These are phyloP conservation scores for Phacellophora camtschatica DNA, from an alignment of 30 jellyfish, hydroid and myxozoan species.

Conservation along the genomic window DNA sequence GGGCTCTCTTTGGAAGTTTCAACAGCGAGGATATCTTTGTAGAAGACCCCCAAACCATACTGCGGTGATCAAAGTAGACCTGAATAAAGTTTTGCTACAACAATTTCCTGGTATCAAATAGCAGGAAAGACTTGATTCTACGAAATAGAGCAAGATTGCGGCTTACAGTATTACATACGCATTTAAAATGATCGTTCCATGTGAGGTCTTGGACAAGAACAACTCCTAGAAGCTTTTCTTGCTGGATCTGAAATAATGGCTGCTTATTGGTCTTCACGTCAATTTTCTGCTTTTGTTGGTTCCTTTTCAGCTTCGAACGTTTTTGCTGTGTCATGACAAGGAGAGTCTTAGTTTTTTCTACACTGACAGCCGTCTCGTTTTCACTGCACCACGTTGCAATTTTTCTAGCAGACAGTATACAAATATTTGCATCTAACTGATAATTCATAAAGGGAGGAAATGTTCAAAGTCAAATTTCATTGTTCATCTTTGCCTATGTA, in stretches of 20 bases:
- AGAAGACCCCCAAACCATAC: background rate
- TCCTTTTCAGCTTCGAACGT: slow-evolving; percentile 16
- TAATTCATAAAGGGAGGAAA: too few relatives aligned
- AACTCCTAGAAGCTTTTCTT: too few relatives aligned
- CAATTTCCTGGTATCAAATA: background rate
- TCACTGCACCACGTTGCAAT: slow-evolving; percentile 18
- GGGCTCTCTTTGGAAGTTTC: background rate
- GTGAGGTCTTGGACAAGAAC: too few relatives aligned
- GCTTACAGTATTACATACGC: too few relatives aligned
- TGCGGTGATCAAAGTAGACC: background rate
- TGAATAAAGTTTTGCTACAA: background rate
- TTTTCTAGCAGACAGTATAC: slow-evolving; percentile 6
- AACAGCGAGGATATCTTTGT: background rate
- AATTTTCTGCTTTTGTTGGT: slow-evolving; percentile 5
- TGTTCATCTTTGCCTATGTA: too few relatives aligned
- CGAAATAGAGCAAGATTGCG: too few relatives aligned
- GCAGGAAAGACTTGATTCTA: background rate
- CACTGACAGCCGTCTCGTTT: slow-evolving; percentile 33
- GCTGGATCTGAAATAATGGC: background rate
- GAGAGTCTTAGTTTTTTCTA: slow-evolving; percentile 16
- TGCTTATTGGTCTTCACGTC: slow-evolving; percentile 17
- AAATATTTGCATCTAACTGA: too few relatives aligned
- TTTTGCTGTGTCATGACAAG: slow-evolving; percentile 9
- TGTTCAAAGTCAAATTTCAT: too few relatives aligned
- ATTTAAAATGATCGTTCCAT: too few relatives aligned